A percentile compares a stretch with the other conserved stretches of the same genome.
These are phyloP conservation scores for Drosophila obscura DNA, from an alignment of 1,140 invertebrate species.

Conservation along the genomic window DNA sequence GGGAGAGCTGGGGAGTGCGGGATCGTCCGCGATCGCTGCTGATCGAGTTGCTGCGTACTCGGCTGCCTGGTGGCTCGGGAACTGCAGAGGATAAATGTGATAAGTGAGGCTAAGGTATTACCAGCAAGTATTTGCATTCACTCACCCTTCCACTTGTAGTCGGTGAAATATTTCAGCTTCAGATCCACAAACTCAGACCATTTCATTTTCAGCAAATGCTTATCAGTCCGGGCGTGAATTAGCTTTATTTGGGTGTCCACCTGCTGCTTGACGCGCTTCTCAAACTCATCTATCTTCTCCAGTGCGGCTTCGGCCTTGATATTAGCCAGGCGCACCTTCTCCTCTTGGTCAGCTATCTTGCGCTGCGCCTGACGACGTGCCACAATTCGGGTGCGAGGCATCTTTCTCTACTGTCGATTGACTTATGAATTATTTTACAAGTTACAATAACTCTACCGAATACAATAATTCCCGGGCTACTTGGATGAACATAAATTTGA, in stretches of 20 bases:
- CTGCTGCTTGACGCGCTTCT: slow-evolving; percentile 14
- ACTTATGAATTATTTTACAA: too few species aligned
- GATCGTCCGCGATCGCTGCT: background rate
- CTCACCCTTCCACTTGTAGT: slow-evolving; percentile 23
- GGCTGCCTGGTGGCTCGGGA: background rate
- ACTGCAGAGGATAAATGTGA: background rate
- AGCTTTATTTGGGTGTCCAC: slow-evolving; percentile 48
- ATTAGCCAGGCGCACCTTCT: slow-evolving; percentile 50
- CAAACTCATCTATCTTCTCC: slow-evolving; percentile 46
- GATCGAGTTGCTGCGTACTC: slow-evolving; percentile 26
- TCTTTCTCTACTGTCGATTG: slow-evolving; percentile 22
- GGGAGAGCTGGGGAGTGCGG: slow-evolving; percentile 19
- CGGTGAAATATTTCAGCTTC: slow-evolving; percentile 14
- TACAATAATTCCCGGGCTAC: background rate
- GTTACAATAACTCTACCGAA: background rate
- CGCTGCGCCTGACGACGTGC: slow-evolving; percentile 40
- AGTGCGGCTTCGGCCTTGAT: slow-evolving; percentile 49
- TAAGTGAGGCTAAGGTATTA: background rate
- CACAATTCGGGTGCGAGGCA: slow-evolving; percentile 59
- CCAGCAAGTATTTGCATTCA: background rate
- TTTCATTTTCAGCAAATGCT: slow-evolving; percentile 51
- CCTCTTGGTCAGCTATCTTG: slow-evolving; percentile 36
- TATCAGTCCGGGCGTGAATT: slow-evolving; percentile 23
- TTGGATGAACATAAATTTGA: slow-evolving; percentile 23
- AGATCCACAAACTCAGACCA: slow-evolving; percentile 44